Evolutionary conservation across 2,888 invertebrate species (phyloP).

Genomic region (Eupeodes latifasciatus): DNA sequence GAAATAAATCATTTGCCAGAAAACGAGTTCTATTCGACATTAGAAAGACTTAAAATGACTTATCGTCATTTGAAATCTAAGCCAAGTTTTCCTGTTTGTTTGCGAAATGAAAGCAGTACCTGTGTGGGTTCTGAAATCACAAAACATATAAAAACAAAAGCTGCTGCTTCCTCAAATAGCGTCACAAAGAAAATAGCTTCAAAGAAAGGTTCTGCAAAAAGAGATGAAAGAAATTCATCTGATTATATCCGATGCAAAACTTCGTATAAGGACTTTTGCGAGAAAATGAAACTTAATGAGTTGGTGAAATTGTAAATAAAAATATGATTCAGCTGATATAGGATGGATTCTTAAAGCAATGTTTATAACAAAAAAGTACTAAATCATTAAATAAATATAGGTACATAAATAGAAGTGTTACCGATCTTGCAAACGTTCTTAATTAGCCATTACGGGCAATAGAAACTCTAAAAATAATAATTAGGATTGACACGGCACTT

Average conservation of each 20-base stretch:
- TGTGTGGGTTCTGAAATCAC: slow-evolving; percentile 49
- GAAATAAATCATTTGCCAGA: slow-evolving; percentile 91
- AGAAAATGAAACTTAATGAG: slow-evolving; percentile 60
- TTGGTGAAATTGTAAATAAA: background rate
- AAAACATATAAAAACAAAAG: slow-evolving; percentile 22
- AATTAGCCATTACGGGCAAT: too few relatives aligned
- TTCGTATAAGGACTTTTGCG: slow-evolving; percentile 51
- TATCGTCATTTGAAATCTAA: slow-evolving; percentile 80
- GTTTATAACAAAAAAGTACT: too few relatives aligned
- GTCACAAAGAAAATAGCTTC: slow-evolving; percentile 39
- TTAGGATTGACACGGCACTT: too few relatives aligned
- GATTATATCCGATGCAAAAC: slow-evolving; percentile 40
- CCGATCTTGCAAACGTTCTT: too few relatives aligned
- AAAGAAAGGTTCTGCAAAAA: slow-evolving; percentile 45
- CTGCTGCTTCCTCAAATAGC: slow-evolving; percentile 6
- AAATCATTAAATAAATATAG: too few relatives aligned
- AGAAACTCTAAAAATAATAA: too few relatives aligned
- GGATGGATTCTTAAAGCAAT: background rate
- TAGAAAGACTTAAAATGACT: slow-evolving; percentile 85
- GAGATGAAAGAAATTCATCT: slow-evolving; percentile 49
- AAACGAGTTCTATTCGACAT: slow-evolving; percentile 90
- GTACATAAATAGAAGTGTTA: too few relatives aligned
- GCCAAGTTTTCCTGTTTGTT: slow-evolving; percentile 50
- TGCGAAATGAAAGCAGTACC: slow-evolving; percentile 67
- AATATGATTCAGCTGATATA: background rate